Evolutionary conservation across 2,888 invertebrate genomes (phyloP).

Genomic region (Tanypteryx hageni): DNA sequence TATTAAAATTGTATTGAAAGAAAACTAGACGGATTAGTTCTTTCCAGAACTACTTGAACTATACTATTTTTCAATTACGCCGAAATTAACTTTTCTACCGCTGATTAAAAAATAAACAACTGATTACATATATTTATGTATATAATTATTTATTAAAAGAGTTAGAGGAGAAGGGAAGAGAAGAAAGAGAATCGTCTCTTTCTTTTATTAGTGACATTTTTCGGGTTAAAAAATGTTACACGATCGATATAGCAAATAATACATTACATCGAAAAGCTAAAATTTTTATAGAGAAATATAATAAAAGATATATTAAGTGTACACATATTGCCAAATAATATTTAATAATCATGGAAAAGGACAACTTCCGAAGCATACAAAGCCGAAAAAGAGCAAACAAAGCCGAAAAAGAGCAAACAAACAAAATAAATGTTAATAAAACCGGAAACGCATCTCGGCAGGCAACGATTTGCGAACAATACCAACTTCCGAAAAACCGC

Average conservation of each 20-base stretch:
- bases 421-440: constrained; percentile 61
- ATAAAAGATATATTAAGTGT: constrained; percentile 39
- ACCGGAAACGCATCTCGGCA: constrained; percentile 54
- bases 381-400: constrained; percentile 33
- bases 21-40: too few species aligned
- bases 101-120: too few species aligned
- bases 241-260: neutral
- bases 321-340: constrained; percentile 45
- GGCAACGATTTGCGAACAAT: constrained; percentile 43
- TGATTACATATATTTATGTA: too few species aligned
- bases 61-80: too few species aligned
- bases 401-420: constrained; percentile 39
- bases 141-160: too few species aligned
- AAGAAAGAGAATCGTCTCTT: neutral
- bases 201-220: neutral
- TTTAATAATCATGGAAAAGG: constrained; percentile 37
- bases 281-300: constrained; percentile 44
- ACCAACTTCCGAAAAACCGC: constrained; percentile 28
- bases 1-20: too few species aligned
- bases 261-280: neutral
- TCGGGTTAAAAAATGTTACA: neutral
- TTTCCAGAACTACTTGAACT: too few species aligned
- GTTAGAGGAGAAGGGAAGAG: too few species aligned
- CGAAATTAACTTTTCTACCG: too few species aligned
- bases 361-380: constrained; percentile 26